phyloP scores from a whole-genome alignment of 2,797 vertebrate genomes.

The Cynopterus sphinx region DNA sequence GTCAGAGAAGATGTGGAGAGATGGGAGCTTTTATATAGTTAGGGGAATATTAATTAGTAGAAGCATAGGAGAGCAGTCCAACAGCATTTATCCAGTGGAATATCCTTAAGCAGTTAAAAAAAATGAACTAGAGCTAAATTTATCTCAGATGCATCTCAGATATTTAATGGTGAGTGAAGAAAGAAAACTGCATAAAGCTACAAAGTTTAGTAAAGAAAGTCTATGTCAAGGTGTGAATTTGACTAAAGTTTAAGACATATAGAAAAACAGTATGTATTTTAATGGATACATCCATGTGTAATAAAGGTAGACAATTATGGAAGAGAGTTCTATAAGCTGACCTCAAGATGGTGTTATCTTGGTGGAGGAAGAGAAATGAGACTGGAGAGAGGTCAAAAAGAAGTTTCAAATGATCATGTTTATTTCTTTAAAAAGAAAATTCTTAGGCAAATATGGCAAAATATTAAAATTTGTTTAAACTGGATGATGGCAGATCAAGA shows the following conservation, averaged over 20 bases:
- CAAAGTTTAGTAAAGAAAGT: no score
- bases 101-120: neutral
- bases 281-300: neutral
- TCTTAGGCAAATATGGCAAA: slow-evolving; percentile 13
- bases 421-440: slow-evolving; percentile 27
- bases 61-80: neutral
- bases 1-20: neutral
- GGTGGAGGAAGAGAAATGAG: neutral
- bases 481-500: slow-evolving; percentile 5
- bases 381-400: neutral
- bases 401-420: neutral
- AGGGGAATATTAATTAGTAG: neutral
- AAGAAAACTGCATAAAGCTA: neutral
- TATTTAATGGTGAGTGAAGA: neutral
- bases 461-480: slow-evolving; percentile 48
- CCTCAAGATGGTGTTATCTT: neutral
- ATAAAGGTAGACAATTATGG: neutral
- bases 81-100: neutral
- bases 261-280: neutral
- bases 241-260: neutral
- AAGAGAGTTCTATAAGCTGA: neutral
- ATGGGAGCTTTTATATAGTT: neutral
- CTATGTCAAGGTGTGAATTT: no score
- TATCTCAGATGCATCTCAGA: neutral
- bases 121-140: slow-evolving; percentile 27